Conservation (phyloP, 2,797 vertebrate species). For the Xiphophorus birchmanni region DNA sequence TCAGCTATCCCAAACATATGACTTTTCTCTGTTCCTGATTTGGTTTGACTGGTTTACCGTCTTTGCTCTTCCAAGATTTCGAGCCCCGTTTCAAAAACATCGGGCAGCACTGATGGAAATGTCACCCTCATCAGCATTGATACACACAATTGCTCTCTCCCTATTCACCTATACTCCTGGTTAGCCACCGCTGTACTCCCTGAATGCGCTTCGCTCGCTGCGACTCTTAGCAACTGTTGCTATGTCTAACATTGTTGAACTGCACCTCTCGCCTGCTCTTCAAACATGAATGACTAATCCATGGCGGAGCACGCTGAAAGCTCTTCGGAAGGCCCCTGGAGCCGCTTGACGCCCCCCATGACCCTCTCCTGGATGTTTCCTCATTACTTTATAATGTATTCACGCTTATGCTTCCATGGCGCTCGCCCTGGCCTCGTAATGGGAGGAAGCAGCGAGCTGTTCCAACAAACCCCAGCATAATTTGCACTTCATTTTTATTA, state of each 20-base stretch:
- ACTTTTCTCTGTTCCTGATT: conserved; percentile 39
- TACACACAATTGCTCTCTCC: conserved; percentile 52
- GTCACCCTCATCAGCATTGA: conserved; percentile 47
- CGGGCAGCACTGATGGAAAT: not conserved
- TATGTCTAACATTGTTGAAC: conserved; percentile 81
- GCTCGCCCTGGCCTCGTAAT: conserved; percentile 86
- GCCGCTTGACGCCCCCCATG: conserved; percentile 72
- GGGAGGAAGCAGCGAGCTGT: conserved; percentile 84
- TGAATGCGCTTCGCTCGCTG: conserved; percentile 53
- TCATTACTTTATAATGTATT: conserved; percentile 89
- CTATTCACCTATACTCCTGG: conserved; percentile 60
- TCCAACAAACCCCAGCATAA: conserved; percentile 79
- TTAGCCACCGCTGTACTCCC: conserved; percentile 51
- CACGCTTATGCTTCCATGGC: conserved; percentile 84
- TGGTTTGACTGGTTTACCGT: conserved; percentile 47
- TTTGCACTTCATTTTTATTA: conserved; percentile 90
- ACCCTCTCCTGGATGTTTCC: conserved; percentile 84
- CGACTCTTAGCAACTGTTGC: conserved; percentile 84
- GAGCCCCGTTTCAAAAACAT: conserved; percentile 50
- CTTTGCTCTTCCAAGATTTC: conserved; percentile 39
- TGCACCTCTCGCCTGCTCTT: conserved; percentile 79
- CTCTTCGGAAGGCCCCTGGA: conserved; percentile 75
- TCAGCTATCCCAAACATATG: conserved; percentile 27
- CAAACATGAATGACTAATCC: conserved; percentile 79
- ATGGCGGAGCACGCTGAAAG: conserved; percentile 74